Evolutionary conservation across 2,888 invertebrate species (phyloP), one percentile per base, ranked within the genome.

Genomic region (Serrognathus titanus): DNA sequence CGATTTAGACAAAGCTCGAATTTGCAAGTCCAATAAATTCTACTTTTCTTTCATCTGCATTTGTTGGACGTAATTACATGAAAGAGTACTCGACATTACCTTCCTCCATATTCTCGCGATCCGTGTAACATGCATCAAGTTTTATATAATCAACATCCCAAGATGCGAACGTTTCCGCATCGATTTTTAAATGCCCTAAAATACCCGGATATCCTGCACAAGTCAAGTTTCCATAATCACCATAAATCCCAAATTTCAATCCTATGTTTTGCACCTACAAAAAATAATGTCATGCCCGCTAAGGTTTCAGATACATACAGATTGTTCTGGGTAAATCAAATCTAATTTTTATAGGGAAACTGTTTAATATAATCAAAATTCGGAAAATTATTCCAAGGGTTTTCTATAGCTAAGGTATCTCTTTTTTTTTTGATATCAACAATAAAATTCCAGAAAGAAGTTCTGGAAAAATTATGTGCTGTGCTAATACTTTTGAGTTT

Each of bases 91-190:
- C 10, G 20, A 13, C 11, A 12, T 48, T 60, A 67, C 66, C 84
- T 82, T 65, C 71, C 66, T 84, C 83, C 82, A 85, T 83, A n/a
- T 78, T 77, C 3, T 70, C 68, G 3, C 80, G 74, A 13, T 85
- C 81, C 6, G 87, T 81, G 70, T 89, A 83, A 73, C 93, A 93
- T 0, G 91, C 92, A 69, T 93, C 93, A 40, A 92, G 77, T 76
- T 93, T 92, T 46, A 93, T 78, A 70, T 90, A 90, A 73, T 93
- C 93, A 0, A 90, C 86, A 8, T 81, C 85, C 92, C 92, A 93
- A 16, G 85, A 83, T 1, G 88, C 90, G 71, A 92, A 89, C 0
- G 87, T 87, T 57, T 86, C 75, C 0, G 90, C 87, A 69, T 93
- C 92, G 2, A 78, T 66, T 67, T 84, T 79, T 66, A 89, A 80